Base-by-base conservation (phyloP, 2,113 vertebrate genomes). In the Otocyon megalotis region DNA sequence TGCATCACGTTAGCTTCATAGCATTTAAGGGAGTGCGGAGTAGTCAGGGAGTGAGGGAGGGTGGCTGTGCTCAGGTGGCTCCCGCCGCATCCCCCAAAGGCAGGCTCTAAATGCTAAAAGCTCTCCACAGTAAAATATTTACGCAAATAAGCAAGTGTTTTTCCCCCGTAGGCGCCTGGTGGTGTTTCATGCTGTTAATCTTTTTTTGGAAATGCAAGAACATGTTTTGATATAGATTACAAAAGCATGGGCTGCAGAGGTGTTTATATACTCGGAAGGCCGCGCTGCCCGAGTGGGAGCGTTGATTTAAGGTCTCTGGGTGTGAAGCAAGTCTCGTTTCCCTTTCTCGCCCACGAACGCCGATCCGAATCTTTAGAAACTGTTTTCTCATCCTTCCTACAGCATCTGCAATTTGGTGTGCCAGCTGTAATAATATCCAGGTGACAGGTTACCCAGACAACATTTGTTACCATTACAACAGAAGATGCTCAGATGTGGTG, bases 221-320 rank as follows among this genome's bases (percentile, higher is more conserved):
- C 97, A 95, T 96, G 97, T 98, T 98, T 98, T 95, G 96, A 96
- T 97, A 94, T 26, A 97, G 98, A 98, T 97, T 96, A 96, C 76
- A 92, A 94, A 97, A 94, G 97, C 35, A 37, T 43, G 79, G 80
- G 95, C 94, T 62, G 77, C 90, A 63, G 97, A 97, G 97, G 97
- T 91, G 96, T 37, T 63, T 83, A 88, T 92, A 88, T 37, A 63
- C 98, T 97, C 93, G 3, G 92, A 97, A 94, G 98, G 96, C 97
- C 56, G 11, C 30, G 37, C 94, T 30, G 88, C 86, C 53, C 19
- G 93, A 94, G 94, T 30, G 35, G 96, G 84, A 96, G 93, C 91
- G 74, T 32, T 58, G 95, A 94, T 96, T 98, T 96, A 92, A 97
- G 97, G 97, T 97, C 96, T 98, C 91, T 65, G 90, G 97, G 94